These are phyloP conservation scores for Galeopterus variegatus DNA, from an alignment of 2,113 vertebrate genomes.

Conservation along the genomic window DNA sequence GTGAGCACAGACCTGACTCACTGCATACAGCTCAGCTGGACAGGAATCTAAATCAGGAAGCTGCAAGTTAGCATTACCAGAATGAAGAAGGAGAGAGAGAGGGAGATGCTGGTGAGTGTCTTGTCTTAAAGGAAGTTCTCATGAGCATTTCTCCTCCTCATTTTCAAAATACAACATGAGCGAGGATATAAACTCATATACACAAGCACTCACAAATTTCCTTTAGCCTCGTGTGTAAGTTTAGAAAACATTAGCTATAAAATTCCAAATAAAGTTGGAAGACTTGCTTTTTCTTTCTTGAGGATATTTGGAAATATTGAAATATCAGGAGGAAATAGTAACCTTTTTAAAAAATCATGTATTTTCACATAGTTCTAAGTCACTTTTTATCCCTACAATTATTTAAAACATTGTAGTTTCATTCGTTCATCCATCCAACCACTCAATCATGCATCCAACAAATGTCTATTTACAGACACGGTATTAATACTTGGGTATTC, in stretches of 20 bases:
- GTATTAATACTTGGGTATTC: background rate
- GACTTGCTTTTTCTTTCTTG: slow-evolving; percentile 22
- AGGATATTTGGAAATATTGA: slow-evolving; percentile 38
- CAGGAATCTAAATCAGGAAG: background rate
- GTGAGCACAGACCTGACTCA: slow-evolving; percentile 80
- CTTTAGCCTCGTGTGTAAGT: background rate
- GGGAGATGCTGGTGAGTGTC: background rate
- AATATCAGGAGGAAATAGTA: slow-evolving; percentile 45
- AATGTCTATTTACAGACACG: background rate
- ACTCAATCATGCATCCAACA: background rate
- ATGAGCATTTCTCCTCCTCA: background rate
- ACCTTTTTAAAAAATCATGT: slow-evolving; percentile 43
- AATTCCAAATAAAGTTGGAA: slow-evolving; percentile 8
- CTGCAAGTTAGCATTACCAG: background rate
- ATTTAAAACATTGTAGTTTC: background rate
- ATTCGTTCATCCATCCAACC: background rate
- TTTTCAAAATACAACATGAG: background rate
- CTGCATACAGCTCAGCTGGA: background rate
- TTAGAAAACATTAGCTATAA: background rate
- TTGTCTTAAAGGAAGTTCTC: background rate
- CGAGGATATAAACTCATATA: too few relatives aligned
- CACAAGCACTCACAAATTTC: background rate
- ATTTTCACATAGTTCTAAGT: background rate
- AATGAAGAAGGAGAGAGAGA: background rate
- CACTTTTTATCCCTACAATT: background rate